Conservation (phyloP, 2,797 vertebrate species). For the Malurus splendens region DNA sequence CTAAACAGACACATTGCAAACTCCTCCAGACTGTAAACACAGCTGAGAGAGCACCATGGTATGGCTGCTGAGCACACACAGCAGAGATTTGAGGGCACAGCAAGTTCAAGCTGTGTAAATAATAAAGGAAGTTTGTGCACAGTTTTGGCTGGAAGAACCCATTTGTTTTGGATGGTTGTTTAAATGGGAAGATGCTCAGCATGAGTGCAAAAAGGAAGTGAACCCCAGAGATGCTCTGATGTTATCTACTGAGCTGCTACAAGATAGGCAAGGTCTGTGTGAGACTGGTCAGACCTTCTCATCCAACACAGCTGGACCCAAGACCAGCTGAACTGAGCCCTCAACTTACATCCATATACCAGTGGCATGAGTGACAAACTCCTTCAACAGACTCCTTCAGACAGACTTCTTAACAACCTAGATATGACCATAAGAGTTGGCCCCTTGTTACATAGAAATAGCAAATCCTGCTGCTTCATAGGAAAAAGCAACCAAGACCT, state of each 20-base stretch:
- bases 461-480: background rate
- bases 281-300: background rate
- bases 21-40: constrained; percentile 70
- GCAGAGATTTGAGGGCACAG: constrained; percentile 8
- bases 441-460: background rate
- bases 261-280: background rate
- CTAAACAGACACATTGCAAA: constrained; percentile 53
- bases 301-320: background rate
- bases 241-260: background rate
- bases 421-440: background rate
- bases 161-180: constrained; percentile 44
- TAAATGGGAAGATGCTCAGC: constrained; percentile 32
- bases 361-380: background rate
- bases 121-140: constrained; percentile 37
- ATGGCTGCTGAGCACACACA: constrained; percentile 33
- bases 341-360: background rate
- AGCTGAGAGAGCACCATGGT: constrained; percentile 52
- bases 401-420: background rate
- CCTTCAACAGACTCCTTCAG: background rate
- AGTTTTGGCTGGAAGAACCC: constrained; percentile 37
- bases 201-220: constrained; percentile 30
- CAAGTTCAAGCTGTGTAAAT: constrained; percentile 59
- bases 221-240: constrained; percentile 1
- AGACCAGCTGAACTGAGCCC: background rate
- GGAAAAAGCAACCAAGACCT: background rate